Percentiles rank a stretch among this genome's conserved stretches.
Evolutionary conservation across 2,888 invertebrate genomes (phyloP).

Genomic region (Drosophila mayaguana): DNA sequence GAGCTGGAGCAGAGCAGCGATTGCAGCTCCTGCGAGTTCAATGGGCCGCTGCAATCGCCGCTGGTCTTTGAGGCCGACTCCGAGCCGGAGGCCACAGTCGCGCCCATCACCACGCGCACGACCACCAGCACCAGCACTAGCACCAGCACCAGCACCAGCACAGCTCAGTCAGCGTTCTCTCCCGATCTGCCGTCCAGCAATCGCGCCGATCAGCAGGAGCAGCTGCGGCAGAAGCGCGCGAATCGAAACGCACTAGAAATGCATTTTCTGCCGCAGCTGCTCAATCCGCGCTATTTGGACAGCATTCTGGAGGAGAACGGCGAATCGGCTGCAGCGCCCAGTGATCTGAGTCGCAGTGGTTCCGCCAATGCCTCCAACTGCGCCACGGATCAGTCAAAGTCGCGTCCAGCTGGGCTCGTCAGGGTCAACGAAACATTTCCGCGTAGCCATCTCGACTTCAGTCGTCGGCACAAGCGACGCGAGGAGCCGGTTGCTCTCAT

Average conservation of each 20-base stretch:
- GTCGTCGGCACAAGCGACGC: constrained; percentile 78
- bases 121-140: constrained; percentile 36
- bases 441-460: constrained; percentile 84
- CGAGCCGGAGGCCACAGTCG: constrained; percentile 79
- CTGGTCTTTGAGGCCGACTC: constrained; percentile 89
- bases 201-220: constrained; percentile 81
- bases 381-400: constrained; percentile 44
- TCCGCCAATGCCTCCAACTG: constrained; percentile 62
- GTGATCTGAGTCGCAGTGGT: constrained; percentile 78
- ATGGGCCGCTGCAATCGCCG: constrained; percentile 77
- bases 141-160: constrained; percentile 31
- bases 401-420: constrained; percentile 84
- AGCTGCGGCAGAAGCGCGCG: constrained; percentile 85
- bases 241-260: constrained; percentile 87
- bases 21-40: constrained; percentile 82
- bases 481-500: constrained; percentile 86
- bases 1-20: constrained; percentile 84
- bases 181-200: constrained; percentile 66
- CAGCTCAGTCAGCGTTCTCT: constrained; percentile 26
- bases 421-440: constrained; percentile 84
- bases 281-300: constrained; percentile 89
- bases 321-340: constrained; percentile 85
- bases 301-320: constrained; percentile 92
- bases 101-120: constrained; percentile 14
- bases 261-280: constrained; percentile 87